These are phyloP conservation scores for Caenorhabditis sinica DNA, from an alignment of 2,888 invertebrate genomes.

Conservation along the genomic window DNA sequence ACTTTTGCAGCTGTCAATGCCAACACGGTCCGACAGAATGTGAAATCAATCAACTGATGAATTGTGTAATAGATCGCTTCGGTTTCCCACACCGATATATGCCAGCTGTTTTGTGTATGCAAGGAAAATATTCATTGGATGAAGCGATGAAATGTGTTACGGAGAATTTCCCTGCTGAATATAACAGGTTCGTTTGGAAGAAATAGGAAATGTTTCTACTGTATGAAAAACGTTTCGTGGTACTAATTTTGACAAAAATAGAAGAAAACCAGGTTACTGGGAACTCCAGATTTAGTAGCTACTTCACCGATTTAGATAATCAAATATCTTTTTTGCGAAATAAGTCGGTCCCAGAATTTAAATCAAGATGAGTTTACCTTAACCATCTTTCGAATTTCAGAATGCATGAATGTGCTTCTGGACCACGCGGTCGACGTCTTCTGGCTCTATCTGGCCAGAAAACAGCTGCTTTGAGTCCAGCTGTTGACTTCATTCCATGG, in stretches of 20 bases:
- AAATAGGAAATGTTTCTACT: not conserved
- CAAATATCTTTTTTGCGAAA: too few relatives aligned
- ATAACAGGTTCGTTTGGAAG: conserved; percentile 40
- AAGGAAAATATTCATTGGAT: conserved; percentile 69
- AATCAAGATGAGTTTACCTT: not conserved
- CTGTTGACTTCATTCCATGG: conserved; percentile 83
- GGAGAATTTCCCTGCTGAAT: conserved; percentile 42
- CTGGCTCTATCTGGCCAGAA: conserved; percentile 79
- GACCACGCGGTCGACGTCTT: conserved; percentile 78
- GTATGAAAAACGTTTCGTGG: not conserved
- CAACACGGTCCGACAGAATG: conserved; percentile 83
- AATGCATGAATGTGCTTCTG: conserved; percentile 77
- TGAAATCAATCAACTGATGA: conserved; percentile 82
- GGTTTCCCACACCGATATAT: conserved; percentile 76
- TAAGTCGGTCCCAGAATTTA: too few relatives aligned
- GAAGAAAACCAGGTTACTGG: not conserved
- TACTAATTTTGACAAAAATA: not conserved
- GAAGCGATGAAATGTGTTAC: conserved; percentile 76
- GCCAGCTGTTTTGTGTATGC: conserved; percentile 77
- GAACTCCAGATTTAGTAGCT: too few relatives aligned
- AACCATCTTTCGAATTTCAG: conserved; percentile 59
- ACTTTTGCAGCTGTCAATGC: conserved; percentile 76
- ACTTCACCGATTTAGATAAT: not conserved
- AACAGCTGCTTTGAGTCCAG: conserved; percentile 69
- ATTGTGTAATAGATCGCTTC: conserved; percentile 81